Evolutionary conservation across 2,113 vertebrate species (phyloP), one percentile per base, ranked within the genome.

Genomic region (Poeciliopsis turrubarensis): DNA sequence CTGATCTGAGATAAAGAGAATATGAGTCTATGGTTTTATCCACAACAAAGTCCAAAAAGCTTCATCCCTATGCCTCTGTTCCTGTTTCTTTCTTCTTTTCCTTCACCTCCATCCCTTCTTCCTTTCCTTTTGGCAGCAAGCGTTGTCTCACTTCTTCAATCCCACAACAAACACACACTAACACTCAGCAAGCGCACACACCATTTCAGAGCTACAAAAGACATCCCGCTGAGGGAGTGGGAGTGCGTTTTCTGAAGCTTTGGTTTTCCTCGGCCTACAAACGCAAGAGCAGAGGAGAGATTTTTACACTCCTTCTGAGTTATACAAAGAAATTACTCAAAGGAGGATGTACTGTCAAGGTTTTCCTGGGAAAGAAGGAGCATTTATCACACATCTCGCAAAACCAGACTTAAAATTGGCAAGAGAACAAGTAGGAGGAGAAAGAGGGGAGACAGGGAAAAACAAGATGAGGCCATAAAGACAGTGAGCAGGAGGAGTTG

Each of bases 181-280:
- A 83, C 87, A 70, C 81, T 73, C 79, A 70, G 74, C 72, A 66
- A 60, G 75, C 83, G 82, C 80, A 80, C n/a, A 68, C 87, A 89
- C 81, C 3, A 8, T 86, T 89, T 90, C 79, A 89, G 76, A 77
- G 86, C 81, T 83, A 92, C 90, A 93, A 90, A 74, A 91, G 88
- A 70, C 87, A 72, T 67, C 90, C 85, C 75, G 79, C 90, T 86
- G 91, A 67, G 89, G 73, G 81, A 89, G 88, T 87, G 82, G 87
- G 83, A 85, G 90, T 70, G 77, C 69, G 65, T 86, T 88, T 87
- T 86, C 84, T 81, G 69, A 82, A 76, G 82, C 83, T 89, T 86
- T 86, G 79, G 72, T 86, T 87, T 86, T 77, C 74, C 72, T 81
- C 68, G 74, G 84, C 82, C 85, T 77, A 78, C 80, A 90, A 86